Conservation (phyloP, 1,140 invertebrate genomes). For the Holotrichia oblita region DNA sequence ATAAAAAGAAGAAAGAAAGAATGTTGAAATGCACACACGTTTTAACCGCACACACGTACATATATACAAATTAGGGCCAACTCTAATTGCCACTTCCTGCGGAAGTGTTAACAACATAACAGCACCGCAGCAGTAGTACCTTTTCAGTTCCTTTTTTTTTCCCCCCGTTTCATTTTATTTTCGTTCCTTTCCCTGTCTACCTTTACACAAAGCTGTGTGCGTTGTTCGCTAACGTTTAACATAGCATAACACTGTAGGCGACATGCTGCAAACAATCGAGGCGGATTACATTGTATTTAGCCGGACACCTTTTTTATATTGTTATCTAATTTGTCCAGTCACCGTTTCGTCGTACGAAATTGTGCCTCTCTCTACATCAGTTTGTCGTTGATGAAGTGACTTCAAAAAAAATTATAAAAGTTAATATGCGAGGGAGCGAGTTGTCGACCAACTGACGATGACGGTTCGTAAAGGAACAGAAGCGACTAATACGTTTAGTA, state of each 20-base stretch:
- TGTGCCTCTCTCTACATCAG: no score
- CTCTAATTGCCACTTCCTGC: constrained; percentile 28
- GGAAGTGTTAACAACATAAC: constrained; percentile 17
- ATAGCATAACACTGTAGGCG: neutral
- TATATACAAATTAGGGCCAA: constrained; percentile 25
- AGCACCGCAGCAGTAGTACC: constrained; percentile 8
- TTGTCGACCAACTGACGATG: no score
- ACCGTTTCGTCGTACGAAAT: no score
- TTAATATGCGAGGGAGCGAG: no score
- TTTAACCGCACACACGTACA: no score
- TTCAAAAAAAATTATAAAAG: no score
- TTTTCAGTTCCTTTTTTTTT: neutral
- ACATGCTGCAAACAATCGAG: neutral
- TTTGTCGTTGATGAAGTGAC: no score
- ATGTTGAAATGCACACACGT: no score
- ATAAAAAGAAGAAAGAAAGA: no score
- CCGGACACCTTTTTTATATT: constrained; percentile 18
- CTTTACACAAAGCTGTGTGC: neutral
- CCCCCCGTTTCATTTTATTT: no score
- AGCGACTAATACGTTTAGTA: no score
- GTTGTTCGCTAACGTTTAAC: neutral
- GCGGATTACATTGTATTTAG: constrained; percentile 16
- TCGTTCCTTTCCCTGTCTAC: constrained; percentile 9
- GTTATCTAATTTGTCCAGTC: constrained; percentile 18
- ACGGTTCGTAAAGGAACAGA: no score